Evolutionary conservation across 1,140 invertebrate genomes (phyloP).

Genomic region (Aporrectodea caliginosa): DNA sequence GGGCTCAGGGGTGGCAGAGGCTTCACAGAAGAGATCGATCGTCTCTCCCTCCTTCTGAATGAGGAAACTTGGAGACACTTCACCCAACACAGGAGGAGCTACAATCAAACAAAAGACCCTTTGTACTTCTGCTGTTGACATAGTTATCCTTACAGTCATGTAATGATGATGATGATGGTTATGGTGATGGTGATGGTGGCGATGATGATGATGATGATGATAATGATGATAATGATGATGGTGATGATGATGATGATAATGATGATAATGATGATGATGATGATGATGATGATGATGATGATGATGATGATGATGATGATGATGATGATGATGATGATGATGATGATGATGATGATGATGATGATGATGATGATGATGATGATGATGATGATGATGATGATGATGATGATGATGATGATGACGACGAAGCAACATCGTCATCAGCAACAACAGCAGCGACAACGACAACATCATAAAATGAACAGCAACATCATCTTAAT

Average conservation of each 20-base stretch:
- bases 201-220: conserved; percentile 44
- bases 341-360: conserved; percentile 22
- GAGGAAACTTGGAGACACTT: conserved; percentile 39
- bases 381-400: conserved; percentile 33
- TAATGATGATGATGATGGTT: too few species aligned
- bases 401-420: background rate
- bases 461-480: too few species aligned
- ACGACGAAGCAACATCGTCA: too few species aligned
- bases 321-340: conserved; percentile 30
- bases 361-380: conserved; percentile 31
- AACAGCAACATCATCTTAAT: too few species aligned
- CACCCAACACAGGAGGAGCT: conserved; percentile 43
- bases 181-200: too few species aligned
- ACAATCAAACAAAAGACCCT: too few species aligned
- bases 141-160: too few species aligned
- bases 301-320: conserved; percentile 29
- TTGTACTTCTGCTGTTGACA: too few species aligned
- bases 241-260: conserved; percentile 16
- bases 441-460: too few species aligned
- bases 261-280: conserved; percentile 20
- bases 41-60: conserved; percentile 65
- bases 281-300: conserved; percentile 31
- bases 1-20: conserved; percentile 67
- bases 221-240: conserved; percentile 19
- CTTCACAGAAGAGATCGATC: conserved; percentile 90